Percentiles rank a stretch among this genome's conserved stretches.
Evolutionary conservation across 2,888 invertebrate species (phyloP).

Genomic region (Pantelozetes paolii): DNA sequence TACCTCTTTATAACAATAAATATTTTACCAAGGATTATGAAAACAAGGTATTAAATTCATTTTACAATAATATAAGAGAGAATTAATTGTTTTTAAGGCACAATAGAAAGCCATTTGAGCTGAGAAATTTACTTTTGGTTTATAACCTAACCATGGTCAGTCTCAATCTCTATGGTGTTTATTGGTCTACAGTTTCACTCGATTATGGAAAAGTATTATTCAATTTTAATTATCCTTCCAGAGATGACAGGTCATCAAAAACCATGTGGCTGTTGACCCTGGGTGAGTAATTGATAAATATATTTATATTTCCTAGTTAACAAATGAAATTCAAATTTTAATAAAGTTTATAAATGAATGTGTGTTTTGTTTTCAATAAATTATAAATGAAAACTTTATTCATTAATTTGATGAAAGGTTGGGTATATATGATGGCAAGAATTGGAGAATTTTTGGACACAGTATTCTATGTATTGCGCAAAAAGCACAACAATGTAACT

Average conservation of each 20-base stretch:
- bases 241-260: neutral
- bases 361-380: too few relatives aligned
- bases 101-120: neutral
- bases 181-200: neutral
- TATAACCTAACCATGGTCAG: neutral
- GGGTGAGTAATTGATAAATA: neutral
- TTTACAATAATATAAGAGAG: neutral
- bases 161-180: neutral
- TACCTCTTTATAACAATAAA: slow-evolving; percentile 1
- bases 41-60: neutral
- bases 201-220: neutral
- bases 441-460: too few relatives aligned
- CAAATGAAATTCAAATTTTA: too few relatives aligned
- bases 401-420: too few relatives aligned
- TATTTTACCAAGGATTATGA: slow-evolving; percentile 17
- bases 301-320: too few relatives aligned
- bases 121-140: neutral
- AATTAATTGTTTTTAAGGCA: neutral
- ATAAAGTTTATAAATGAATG: too few relatives aligned
- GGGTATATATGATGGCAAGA: too few relatives aligned
- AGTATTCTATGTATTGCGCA: too few relatives aligned
- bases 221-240: neutral
- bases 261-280: neutral
- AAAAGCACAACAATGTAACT: too few relatives aligned
- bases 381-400: too few relatives aligned